These are phyloP conservation scores for Aurelia coerulea DNA, from an alignment of 30 jellyfish, hydroid and myxozoan genomes.

Conservation along the genomic window DNA sequence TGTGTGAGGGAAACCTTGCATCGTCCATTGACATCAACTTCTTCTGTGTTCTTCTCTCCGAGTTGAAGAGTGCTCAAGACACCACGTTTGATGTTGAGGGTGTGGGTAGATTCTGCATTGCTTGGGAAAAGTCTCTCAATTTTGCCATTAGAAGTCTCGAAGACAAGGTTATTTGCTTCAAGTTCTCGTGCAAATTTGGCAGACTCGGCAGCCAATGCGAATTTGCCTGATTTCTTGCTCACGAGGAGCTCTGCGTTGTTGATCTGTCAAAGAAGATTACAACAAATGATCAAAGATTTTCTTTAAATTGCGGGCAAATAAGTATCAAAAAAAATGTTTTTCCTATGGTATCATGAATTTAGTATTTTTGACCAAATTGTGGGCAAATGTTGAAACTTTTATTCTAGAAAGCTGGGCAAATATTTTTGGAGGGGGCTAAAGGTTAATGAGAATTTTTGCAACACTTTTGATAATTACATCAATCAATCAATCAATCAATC, in stretches of 20 bases:
- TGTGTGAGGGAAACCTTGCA: conserved; percentile 76
- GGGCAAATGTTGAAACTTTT: no score
- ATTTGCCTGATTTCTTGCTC: conserved; percentile 87
- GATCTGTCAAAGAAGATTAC: conserved; percentile 40
- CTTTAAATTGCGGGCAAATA: no score
- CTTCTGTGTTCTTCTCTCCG: conserved; percentile 57
- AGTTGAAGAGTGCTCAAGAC: conserved; percentile 92
- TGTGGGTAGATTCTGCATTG: conserved; percentile 76
- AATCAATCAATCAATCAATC: no score
- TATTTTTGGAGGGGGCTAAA: no score
- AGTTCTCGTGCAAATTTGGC: conserved; percentile 83
- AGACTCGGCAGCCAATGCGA: conserved; percentile 88
- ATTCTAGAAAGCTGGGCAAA: no score
- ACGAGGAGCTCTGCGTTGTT: conserved; percentile 92
- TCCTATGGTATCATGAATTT: no score
- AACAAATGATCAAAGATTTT: no score
- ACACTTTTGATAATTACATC: no score
- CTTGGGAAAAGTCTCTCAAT: conserved; percentile 71
- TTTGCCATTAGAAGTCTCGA: conserved; percentile 69
- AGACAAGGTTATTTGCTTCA: conserved; percentile 75
- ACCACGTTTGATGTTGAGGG: conserved; percentile 96
- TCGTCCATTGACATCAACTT: conserved; percentile 94
- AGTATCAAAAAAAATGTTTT: no score
- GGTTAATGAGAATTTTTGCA: no score
- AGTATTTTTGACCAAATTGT: no score